Evolutionary conservation across 2,797 vertebrate genomes (phyloP).

Genomic region (Benthosema pterotum): DNA sequence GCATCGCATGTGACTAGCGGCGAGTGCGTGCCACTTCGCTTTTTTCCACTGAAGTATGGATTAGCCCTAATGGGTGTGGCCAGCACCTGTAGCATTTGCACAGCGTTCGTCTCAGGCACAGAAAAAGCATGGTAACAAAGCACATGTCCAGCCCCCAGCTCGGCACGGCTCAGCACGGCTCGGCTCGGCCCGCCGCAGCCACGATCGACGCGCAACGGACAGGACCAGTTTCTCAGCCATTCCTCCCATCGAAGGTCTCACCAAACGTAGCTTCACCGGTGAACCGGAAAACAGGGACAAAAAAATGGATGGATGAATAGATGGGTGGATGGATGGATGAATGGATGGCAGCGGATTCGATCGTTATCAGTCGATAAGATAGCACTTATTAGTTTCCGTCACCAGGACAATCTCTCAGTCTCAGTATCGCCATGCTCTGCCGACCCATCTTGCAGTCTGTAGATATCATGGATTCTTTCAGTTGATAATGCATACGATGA

Average conservation of each 20-base stretch:
- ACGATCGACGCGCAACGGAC: too few relatives aligned
- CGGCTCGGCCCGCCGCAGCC: constrained; percentile 31
- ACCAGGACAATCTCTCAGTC: too few relatives aligned
- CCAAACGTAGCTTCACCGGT: constrained; percentile 62
- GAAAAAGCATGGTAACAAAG: constrained; percentile 51
- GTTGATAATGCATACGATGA: too few relatives aligned
- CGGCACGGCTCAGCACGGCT: constrained; percentile 48
- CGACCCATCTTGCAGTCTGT: too few relatives aligned
- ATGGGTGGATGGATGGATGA: background rate
- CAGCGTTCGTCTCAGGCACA: constrained; percentile 80
- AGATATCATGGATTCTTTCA: too few relatives aligned
- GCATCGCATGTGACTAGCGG: too few relatives aligned
- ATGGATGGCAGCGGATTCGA: constrained; percentile 9
- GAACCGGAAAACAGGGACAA: constrained; percentile 23
- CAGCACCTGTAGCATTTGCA: constrained; percentile 75
- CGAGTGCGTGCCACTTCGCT: too few relatives aligned
- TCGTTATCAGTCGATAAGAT: too few relatives aligned
- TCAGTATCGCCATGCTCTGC: too few relatives aligned
- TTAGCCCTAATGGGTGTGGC: constrained; percentile 35
- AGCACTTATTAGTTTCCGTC: too few relatives aligned
- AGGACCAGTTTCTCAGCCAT: constrained; percentile 29
- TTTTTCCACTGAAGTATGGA: too few relatives aligned
- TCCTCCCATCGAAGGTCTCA: constrained; percentile 43
- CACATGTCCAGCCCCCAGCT: constrained; percentile 39
- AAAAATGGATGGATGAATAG: background rate